Base-by-base conservation (phyloP, 2,113 vertebrate genomes). In the Lophius piscatorius region DNA sequence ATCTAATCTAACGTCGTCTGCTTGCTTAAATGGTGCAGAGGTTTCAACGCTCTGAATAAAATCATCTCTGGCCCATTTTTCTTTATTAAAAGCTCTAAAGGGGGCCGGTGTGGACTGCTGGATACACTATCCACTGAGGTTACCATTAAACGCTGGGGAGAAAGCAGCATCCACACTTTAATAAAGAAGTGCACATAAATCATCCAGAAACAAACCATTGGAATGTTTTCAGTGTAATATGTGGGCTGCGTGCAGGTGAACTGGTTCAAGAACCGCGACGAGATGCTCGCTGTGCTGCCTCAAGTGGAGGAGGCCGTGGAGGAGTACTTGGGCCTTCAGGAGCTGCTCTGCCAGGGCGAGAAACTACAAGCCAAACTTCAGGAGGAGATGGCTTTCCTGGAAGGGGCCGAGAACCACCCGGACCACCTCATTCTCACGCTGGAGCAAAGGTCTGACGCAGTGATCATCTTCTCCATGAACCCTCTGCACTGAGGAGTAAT, bases 201-300 rank as follows among this genome's bases (percentile, higher is more conserved):
- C 4, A 26, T 42, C 9, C 4, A 14, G 4, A 10, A 36, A 8
- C 12, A 17, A 38, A 40, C 3, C 16, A 16, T 16, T 3, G 26
- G n/a, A 44, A 5, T 16, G 17, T 33, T 5, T 1, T 4, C 4
- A 33, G 4, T 23, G 8, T 11, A 0, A 2, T n/a, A 0, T 63
- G 12, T 38, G 33, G 4, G 2, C 4, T 23, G 2, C 49, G 6
- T 36, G 33, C 76, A 99, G 97, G 97, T 99, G 55, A 98, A 98
- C 87, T 99, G 97, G 97, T 98, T 99, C 76, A 98, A 98, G 83
- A 99, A 98, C 70, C 94, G 96, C 12, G 97, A 99, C 3, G 97
- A 99, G 84, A 98, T 99, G 96, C 88, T 96, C 63, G 84, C 88
- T 2, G 94, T 98, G 48, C 89, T 99, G 72, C 96, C 96, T 2